These are phyloP conservation scores for Taurulus bubalis DNA, from an alignment of 2,113 vertebrate genomes.

Conservation along the genomic window DNA sequence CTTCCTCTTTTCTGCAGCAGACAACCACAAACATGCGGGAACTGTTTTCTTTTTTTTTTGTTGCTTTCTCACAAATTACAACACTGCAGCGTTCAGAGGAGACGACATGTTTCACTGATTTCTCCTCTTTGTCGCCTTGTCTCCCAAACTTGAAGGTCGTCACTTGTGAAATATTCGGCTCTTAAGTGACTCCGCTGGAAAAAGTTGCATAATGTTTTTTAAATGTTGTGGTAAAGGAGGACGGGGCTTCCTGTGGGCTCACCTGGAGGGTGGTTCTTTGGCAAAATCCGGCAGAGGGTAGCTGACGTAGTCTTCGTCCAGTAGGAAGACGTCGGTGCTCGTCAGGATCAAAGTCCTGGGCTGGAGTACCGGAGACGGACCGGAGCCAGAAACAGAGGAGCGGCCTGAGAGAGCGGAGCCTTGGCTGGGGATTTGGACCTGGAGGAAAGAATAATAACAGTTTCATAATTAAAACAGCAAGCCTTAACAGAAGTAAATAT, in stretches of 20 bases:
- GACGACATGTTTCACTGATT: neutral
- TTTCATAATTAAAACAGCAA: neutral
- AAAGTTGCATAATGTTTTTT: no score
- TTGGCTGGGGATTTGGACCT: conserved; percentile 67
- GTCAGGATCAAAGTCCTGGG: conserved; percentile 94
- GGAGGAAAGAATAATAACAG: neutral
- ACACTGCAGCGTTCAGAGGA: neutral
- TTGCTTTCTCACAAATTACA: neutral
- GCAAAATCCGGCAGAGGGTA: conserved; percentile 96
- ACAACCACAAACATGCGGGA: neutral
- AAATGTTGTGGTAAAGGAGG: neutral
- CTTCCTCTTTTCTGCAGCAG: conserved; percentile 50
- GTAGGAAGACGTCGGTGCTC: conserved; percentile 91
- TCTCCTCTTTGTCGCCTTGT: neutral
- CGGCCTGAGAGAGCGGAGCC: conserved; percentile 23
- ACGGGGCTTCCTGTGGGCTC: neutral
- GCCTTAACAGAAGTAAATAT: neutral
- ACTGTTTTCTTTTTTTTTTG: neutral
- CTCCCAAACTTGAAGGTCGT: neutral
- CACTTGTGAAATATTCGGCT: neutral
- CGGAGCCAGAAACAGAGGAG: conserved; percentile 50
- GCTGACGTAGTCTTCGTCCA: conserved; percentile 96
- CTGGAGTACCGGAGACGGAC: conserved; percentile 77
- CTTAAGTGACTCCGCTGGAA: neutral
- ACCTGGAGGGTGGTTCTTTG: conserved; percentile 94